These are phyloP conservation scores for Troides aeacus DNA, from an alignment of 2,888 invertebrate genomes.

Conservation along the genomic window DNA sequence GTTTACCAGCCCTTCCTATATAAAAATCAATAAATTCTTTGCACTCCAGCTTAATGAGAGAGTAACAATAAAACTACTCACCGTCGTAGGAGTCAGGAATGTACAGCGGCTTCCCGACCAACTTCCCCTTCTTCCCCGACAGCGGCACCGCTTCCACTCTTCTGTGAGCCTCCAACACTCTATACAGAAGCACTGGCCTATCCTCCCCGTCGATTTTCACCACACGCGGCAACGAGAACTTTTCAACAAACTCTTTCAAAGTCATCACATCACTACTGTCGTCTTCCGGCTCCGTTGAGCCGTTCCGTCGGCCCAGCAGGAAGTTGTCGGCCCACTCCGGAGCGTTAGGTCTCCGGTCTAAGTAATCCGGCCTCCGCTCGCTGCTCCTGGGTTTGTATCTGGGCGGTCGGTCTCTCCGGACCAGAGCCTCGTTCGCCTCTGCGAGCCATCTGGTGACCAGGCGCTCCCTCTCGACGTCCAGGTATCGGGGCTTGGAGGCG, in stretches of 20 bases:
- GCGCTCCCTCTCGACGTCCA: slow-evolving; percentile 73
- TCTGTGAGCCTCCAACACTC: slow-evolving; percentile 82
- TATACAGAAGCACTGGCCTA: slow-evolving; percentile 81
- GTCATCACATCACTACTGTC: slow-evolving; percentile 72
- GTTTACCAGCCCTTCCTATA: too few species aligned
- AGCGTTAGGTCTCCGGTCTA: slow-evolving; percentile 60
- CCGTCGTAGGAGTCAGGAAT: slow-evolving; percentile 85
- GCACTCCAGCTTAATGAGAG: too few species aligned
- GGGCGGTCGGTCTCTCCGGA: slow-evolving; percentile 68
- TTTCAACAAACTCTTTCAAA: slow-evolving; percentile 80
- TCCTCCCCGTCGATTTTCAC: slow-evolving; percentile 79
- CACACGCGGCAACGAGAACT: slow-evolving; percentile 81
- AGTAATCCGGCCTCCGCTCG: slow-evolving; percentile 72
- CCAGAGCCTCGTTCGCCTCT: slow-evolving; percentile 74
- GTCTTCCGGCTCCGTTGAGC: slow-evolving; percentile 71
- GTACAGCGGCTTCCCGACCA: slow-evolving; percentile 80
- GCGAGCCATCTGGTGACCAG: slow-evolving; percentile 75
- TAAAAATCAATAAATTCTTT: too few species aligned
- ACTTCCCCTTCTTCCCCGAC: slow-evolving; percentile 78
- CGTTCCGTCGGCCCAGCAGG: slow-evolving; percentile 62
- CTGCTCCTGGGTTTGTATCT: slow-evolving; percentile 72
- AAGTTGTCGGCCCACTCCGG: slow-evolving; percentile 76
- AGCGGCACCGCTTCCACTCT: slow-evolving; percentile 82
- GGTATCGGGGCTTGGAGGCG: slow-evolving; percentile 71
- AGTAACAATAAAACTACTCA: slow-evolving; percentile 51